Conservation (phyloP, 1,140 invertebrate genomes). For the Popillia japonica region DNA sequence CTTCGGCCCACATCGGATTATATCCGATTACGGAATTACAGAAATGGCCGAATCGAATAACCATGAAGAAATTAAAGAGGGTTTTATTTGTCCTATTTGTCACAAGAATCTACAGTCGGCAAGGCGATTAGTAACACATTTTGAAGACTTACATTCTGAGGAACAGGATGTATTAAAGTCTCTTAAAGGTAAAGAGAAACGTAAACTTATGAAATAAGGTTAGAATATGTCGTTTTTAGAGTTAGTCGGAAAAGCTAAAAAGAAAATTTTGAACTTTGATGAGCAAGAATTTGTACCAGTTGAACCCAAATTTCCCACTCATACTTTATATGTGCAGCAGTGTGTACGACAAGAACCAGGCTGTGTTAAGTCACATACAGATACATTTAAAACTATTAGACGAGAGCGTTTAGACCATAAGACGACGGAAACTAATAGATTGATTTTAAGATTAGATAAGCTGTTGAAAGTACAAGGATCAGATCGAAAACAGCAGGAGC, state of each 20-base stretch:
- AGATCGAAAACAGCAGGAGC: conserved; percentile 83
- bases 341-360: conserved; percentile 74
- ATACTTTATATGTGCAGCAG: conserved; percentile 52
- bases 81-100: conserved; percentile 94
- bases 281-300: conserved; percentile 69
- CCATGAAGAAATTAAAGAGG: conserved; percentile 79
- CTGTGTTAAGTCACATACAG: conserved; percentile 72
- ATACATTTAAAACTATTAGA: conserved; percentile 79
- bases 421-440: conserved; percentile 94
- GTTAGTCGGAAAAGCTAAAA: conserved; percentile 88
- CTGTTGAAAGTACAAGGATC: conserved; percentile 85
- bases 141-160: conserved; percentile 87
- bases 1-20: too few relatives aligned
- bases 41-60: conserved; percentile 58
- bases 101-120: conserved; percentile 87
- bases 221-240: conserved; percentile 62
- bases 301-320: conserved; percentile 60
- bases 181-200: conserved; percentile 74
- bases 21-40: too few relatives aligned
- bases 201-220: conserved; percentile 18
- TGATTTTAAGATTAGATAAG: conserved; percentile 93
- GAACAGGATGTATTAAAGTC: conserved; percentile 90
- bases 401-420: conserved; percentile 79
- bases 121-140: conserved; percentile 83
- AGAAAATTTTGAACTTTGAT: conserved; percentile 84